phyloP scores from a whole-genome alignment of 2,888 invertebrate species.

The Oligia strigilis region DNA sequence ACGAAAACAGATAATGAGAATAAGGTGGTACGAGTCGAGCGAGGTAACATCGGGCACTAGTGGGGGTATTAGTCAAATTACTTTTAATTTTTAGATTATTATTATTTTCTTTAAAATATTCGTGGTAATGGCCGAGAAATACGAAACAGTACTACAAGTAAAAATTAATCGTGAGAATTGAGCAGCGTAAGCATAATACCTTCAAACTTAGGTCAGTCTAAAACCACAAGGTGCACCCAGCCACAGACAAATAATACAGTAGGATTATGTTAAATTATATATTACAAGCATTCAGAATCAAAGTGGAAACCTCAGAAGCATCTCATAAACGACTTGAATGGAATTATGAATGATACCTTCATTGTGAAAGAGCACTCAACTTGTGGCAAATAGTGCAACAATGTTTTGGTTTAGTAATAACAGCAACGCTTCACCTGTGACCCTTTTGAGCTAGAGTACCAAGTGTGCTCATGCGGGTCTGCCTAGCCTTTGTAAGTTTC shows the following conservation, averaged over 20 bases:
- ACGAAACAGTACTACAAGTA: too few relatives aligned
- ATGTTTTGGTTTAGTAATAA: constrained; percentile 47
- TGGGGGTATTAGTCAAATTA: too few relatives aligned
- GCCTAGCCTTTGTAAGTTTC: not conserved
- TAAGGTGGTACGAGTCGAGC: too few relatives aligned
- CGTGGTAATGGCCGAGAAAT: too few relatives aligned
- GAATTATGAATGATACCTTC: constrained; percentile 32
- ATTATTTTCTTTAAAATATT: too few relatives aligned
- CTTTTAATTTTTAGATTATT: too few relatives aligned
- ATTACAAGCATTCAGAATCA: constrained; percentile 39
- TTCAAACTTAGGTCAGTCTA: constrained; percentile 9
- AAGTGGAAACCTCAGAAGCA: constrained; percentile 39
- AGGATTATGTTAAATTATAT: constrained; percentile 43
- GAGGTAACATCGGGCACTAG: too few relatives aligned
- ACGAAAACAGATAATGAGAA: too few relatives aligned
- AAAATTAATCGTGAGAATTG: too few relatives aligned
- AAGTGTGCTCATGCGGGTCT: not conserved
- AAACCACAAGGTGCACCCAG: constrained; percentile 34
- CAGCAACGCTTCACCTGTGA: constrained; percentile 14
- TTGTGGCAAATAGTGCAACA: constrained; percentile 42
- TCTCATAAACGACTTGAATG: constrained; percentile 44
- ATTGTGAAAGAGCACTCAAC: constrained; percentile 53
- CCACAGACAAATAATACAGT: constrained; percentile 18
- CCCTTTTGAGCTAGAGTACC: constrained; percentile 15
- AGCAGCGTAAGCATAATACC: too few relatives aligned